Percentiles rank a stretch among this genome's conserved stretches.
phyloP scores from a whole-genome alignment of 1,140 invertebrate genomes.

The Anastatus disparis region DNA sequence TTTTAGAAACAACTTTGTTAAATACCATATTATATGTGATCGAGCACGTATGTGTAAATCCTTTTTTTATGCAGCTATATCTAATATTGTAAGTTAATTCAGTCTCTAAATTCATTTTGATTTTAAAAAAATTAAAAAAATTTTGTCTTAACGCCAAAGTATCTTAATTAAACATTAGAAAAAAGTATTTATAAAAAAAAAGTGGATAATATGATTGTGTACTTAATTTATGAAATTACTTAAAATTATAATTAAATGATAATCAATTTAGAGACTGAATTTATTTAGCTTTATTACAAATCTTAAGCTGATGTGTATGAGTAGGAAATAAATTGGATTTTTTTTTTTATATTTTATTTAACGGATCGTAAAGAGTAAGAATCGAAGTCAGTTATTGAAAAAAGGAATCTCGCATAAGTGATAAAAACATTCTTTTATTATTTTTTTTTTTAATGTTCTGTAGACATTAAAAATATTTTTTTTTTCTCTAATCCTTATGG shows the following conservation, averaged over 20 bases:
- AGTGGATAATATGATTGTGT: too few species aligned
- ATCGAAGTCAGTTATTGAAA: constrained; percentile 33
- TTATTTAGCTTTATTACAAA: constrained; percentile 8
- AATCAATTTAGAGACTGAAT: background rate
- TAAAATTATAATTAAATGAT: too few species aligned
- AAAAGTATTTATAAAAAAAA: too few species aligned
- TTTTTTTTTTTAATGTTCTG: background rate
- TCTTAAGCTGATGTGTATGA: constrained; percentile 10
- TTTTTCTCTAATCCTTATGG: background rate
- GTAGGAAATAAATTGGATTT: background rate
- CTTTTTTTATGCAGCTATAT: constrained; percentile 4
- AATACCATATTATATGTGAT: constrained; percentile 22
- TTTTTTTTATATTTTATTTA: constrained; percentile 30
- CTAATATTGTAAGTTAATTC: constrained; percentile 18
- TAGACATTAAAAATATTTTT: background rate
- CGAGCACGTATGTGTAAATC: background rate
- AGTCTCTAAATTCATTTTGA: constrained; percentile 7
- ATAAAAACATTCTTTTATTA: background rate
- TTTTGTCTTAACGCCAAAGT: too few species aligned
- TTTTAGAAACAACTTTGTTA: constrained; percentile 25
- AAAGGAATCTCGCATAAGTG: constrained; percentile 1
- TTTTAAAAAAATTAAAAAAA: background rate
- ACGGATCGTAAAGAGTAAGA: constrained; percentile 7
- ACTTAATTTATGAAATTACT: too few species aligned
- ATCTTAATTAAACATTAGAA: too few species aligned